Evolutionary conservation across 37 sponge, comb jelly and placozoan genomes (phyloP).

Genomic region (Diacarnus erythraeanus): DNA sequence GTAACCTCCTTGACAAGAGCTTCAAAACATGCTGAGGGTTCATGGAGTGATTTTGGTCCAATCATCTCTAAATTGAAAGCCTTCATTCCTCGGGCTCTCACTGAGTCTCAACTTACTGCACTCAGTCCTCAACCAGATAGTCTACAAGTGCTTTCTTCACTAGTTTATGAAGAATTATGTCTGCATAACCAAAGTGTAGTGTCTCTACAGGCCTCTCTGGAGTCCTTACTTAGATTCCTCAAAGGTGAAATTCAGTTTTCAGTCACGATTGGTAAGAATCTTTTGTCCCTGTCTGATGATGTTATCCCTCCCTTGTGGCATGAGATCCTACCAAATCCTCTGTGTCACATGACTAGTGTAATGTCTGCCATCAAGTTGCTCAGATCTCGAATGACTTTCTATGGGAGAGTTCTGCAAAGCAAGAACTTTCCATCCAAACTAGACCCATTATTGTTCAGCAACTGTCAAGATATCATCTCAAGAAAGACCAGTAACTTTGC

Average conservation of each 20-base stretch:
- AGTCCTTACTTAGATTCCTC: background rate
- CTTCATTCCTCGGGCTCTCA: slow-evolving; percentile 23
- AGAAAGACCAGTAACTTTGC: background rate
- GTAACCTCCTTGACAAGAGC: background rate
- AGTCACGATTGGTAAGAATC: background rate
- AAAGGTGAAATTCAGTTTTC: background rate
- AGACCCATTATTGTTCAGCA: slow-evolving; percentile 19
- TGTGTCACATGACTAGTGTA: background rate
- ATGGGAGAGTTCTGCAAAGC: background rate
- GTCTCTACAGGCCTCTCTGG: slow-evolving; percentile 22
- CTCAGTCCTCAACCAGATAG: background rate
- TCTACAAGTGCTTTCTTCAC: background rate
- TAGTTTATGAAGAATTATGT: slow-evolving; percentile 26
- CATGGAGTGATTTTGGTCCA: background rate
- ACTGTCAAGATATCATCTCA: slow-evolving; percentile 23
- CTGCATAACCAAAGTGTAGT: background rate
- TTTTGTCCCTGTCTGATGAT: background rate
- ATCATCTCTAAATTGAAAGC: background rate
- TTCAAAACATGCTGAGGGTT: background rate
- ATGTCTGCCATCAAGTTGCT: slow-evolving; percentile 24
- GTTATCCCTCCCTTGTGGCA: slow-evolving; percentile 5
- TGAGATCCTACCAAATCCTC: background rate
- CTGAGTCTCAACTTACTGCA: background rate
- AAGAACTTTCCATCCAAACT: background rate
- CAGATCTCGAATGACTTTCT: slow-evolving; percentile 10